These are phyloP conservation scores for Apantesis nais DNA, from an alignment of 2,888 invertebrate species.

Conservation along the genomic window DNA sequence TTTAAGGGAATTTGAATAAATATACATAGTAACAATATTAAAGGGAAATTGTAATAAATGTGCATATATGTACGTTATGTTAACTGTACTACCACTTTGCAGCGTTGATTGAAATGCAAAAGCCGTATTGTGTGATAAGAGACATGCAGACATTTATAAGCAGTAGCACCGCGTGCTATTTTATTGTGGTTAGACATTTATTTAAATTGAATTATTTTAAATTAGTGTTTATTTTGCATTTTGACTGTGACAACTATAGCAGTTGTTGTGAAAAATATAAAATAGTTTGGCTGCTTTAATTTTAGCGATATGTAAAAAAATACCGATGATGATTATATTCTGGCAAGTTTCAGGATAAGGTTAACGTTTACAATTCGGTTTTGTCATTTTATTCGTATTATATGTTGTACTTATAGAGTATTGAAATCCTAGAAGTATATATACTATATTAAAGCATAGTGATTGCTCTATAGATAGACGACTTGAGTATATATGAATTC, in stretches of 20 bases:
- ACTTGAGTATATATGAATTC: too few species aligned
- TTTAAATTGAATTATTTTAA: constrained; percentile 16
- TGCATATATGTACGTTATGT: constrained; percentile 23
- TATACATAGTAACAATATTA: neutral
- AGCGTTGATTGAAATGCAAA: constrained; percentile 59
- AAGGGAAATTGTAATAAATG: neutral
- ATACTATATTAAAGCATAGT: too few species aligned
- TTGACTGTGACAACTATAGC: neutral
- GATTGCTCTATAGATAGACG: too few species aligned
- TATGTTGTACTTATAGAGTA: too few species aligned
- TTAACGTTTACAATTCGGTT: neutral
- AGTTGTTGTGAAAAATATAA: neutral
- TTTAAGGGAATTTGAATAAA: neutral
- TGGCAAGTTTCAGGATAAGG: neutral
- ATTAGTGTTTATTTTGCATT: neutral
- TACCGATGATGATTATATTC: neutral
- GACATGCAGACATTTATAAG: constrained; percentile 57
- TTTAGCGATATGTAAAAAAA: neutral
- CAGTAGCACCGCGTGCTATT: constrained; percentile 38
- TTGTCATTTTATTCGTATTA: too few species aligned
- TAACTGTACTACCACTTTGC: constrained; percentile 42
- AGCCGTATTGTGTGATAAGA: constrained; percentile 59
- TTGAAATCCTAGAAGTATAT: too few species aligned
- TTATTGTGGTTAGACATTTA: constrained; percentile 60
- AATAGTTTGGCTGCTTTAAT: too few species aligned